Conservation (phyloP, 2,113 vertebrate species). For the Oreochromis niloticus region DNA sequence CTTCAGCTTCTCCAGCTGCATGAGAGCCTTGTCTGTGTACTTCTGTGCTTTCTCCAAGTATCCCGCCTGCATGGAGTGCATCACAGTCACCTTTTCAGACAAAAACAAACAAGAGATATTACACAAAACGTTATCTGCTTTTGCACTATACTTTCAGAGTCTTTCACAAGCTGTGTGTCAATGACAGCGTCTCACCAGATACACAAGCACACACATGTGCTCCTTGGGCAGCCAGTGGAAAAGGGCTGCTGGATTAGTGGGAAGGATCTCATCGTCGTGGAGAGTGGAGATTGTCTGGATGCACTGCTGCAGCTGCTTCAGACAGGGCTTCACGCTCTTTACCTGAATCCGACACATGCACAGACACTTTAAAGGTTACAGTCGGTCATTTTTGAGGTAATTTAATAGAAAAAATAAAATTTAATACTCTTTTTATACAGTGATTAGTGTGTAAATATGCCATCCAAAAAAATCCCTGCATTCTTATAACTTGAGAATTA, state of each 20-base stretch:
- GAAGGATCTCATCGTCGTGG: conserved; percentile 87
- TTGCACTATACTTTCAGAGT: not conserved
- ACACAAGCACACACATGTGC: conserved; percentile 94
- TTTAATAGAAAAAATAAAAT: not conserved
- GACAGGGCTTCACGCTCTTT: conserved; percentile 89
- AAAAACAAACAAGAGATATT: not conserved
- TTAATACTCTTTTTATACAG: not conserved
- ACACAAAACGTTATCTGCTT: not conserved
- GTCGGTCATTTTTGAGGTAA: not conserved
- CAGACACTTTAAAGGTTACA: not conserved
- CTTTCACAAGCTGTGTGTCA: not conserved
- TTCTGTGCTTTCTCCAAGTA: conserved; percentile 93
- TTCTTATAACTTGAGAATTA: not conserved
- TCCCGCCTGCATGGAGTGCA: conserved; percentile 93
- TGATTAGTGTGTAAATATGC: not conserved
- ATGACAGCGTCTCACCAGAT: conserved; percentile 76
- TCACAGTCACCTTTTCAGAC: conserved; percentile 82
- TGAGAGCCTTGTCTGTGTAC: conserved; percentile 90
- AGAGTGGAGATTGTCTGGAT: conserved; percentile 94
- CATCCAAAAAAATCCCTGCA: not conserved
- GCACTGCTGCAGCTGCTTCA: conserved; percentile 93
- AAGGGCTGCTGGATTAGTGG: conserved; percentile 88
- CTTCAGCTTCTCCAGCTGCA: conserved; percentile 93
- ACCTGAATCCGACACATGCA: conserved; percentile 65
- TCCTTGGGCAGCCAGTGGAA: conserved; percentile 94